These are phyloP conservation scores for Phrynocephalus forsythii DNA, from an alignment of 2,797 vertebrate genomes.

Conservation along the genomic window DNA sequence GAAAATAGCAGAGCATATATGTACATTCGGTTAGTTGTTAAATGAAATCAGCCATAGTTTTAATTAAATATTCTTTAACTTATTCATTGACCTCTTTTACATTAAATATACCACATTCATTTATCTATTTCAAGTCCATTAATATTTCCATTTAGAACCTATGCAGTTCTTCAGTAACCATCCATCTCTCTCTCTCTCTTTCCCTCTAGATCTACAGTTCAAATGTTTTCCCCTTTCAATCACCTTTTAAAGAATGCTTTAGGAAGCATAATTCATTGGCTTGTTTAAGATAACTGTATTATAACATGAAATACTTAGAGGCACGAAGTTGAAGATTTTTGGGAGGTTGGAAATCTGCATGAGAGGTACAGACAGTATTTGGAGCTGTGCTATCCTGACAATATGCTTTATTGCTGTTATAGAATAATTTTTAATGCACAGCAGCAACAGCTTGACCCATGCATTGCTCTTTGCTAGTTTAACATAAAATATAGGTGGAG, in stretches of 20 bases:
- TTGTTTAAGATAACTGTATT: background rate
- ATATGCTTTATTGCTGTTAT: conserved; percentile 28
- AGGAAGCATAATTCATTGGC: fast-evolving
- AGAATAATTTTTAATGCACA: conserved; percentile 34
- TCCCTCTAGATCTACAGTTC: conserved; percentile 11
- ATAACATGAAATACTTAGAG: background rate
- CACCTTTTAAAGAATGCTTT: background rate
- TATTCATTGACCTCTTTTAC: conserved; percentile 73
- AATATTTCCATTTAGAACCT: conserved; percentile 66
- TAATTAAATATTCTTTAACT: conserved; percentile 77
- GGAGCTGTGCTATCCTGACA: conserved; percentile 20
- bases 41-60: conserved; percentile 75
- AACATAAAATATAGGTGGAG: background rate
- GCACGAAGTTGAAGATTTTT: background rate
- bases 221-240: background rate
- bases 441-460: conserved; percentile 15
- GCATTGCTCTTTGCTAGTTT: conserved; percentile 10
- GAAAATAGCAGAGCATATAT: conserved; percentile 71
- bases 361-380: background rate
- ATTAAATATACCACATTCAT: conserved; percentile 71
- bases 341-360: conserved; percentile 12
- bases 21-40: conserved; percentile 74
- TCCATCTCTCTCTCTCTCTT: background rate
- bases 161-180: conserved; percentile 49
- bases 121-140: conserved; percentile 59